These are phyloP conservation scores for Poecile atricapillus DNA, from an alignment of 2,113 vertebrate species.

Conservation along the genomic window DNA sequence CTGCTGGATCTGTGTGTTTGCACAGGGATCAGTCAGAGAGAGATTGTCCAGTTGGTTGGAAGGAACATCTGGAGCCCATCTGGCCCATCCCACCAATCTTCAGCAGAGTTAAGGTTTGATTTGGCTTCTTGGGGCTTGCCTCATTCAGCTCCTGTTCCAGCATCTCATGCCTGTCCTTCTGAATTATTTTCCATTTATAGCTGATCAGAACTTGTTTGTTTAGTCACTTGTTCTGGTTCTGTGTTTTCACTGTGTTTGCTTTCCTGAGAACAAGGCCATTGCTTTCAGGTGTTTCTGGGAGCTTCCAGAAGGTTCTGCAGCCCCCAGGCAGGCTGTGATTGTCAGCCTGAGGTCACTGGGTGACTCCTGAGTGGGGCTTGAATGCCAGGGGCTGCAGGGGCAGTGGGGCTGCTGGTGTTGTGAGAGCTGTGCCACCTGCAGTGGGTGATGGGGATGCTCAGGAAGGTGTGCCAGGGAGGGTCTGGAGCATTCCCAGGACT, in stretches of 20 bases:
- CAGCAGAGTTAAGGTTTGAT: not conserved
- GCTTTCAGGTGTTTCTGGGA: not conserved
- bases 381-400: rapidly evolving
- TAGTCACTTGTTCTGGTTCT: not conserved
- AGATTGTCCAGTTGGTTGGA: not conserved
- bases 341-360: too few species aligned
- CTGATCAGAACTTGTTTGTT: not conserved
- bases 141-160: not conserved
- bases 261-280: rapidly evolving
- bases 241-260: rapidly evolving
- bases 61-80: not conserved
- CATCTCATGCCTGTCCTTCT: too few species aligned
- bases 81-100: not conserved
- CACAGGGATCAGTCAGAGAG: not conserved
- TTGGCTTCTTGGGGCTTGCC: not conserved
- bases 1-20: not conserved
- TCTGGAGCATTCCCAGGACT: rapidly evolving
- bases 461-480: too few species aligned
- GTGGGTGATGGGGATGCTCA: rapidly evolving
- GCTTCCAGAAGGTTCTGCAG: not conserved
- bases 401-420: rapidly evolving
- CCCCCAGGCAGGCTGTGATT: not conserved
- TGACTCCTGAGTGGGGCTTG: not conserved
- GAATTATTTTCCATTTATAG: not conserved
- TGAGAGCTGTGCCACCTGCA: not conserved